A percentile compares a stretch with the other conserved stretches of the same genome.
Evolutionary conservation across 2,797 vertebrate species (phyloP).

Genomic region (Mormyrus hasselquistii): DNA sequence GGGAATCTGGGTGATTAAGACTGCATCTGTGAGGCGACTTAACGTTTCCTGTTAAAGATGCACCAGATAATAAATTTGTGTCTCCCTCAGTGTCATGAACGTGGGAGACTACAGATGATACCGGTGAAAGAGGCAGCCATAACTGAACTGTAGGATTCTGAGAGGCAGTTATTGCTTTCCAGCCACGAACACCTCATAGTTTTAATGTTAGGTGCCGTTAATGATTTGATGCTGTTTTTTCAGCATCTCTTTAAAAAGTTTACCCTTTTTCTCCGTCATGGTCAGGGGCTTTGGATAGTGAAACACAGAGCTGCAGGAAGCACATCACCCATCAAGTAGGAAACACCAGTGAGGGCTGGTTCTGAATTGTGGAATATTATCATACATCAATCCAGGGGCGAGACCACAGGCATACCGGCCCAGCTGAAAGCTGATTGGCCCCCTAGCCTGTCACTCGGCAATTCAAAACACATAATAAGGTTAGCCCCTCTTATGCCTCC

Average conservation of each 20-base stretch:
- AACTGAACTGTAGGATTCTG: neutral
- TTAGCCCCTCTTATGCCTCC: neutral
- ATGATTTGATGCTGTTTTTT: neutral
- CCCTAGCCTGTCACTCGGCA: neutral
- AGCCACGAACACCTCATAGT: neutral
- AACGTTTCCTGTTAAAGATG: neutral
- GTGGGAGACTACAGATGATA: neutral
- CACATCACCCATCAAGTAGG: neutral
- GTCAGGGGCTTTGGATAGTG: neutral
- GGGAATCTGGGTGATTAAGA: conserved; percentile 16
- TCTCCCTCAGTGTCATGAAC: neutral
- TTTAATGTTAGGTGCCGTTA: neutral
- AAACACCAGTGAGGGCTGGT: neutral
- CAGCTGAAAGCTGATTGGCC: neutral
- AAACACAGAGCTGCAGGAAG: neutral
- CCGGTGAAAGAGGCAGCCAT: neutral
- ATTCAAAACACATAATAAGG: neutral
- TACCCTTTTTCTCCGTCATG: neutral
- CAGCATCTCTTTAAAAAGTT: neutral
- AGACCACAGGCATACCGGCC: neutral
- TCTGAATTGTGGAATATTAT: neutral
- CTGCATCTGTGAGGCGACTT: neutral
- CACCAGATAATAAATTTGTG: neutral
- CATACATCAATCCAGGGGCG: neutral
- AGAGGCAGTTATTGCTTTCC: neutral